These are phyloP conservation scores for Polymixis lichenea DNA, from an alignment of 2,888 invertebrate species.

Conservation along the genomic window DNA sequence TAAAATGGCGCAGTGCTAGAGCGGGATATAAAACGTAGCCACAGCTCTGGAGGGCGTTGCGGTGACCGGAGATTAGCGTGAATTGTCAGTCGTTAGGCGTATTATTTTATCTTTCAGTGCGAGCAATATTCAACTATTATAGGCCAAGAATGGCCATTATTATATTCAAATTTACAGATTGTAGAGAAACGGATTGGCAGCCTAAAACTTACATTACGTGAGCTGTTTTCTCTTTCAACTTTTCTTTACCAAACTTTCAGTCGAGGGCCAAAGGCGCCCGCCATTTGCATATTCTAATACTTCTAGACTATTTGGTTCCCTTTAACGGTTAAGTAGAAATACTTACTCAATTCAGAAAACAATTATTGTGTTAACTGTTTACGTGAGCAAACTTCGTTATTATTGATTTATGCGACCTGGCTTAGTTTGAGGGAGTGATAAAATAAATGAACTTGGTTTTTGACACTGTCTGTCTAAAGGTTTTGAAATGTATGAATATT, in stretches of 20 bases:
- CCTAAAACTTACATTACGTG: slow-evolving; percentile 7
- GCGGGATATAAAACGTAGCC: slow-evolving; percentile 52
- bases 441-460: slow-evolving; percentile 51
- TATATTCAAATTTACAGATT: slow-evolving; percentile 24
- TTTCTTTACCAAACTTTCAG: slow-evolving; percentile 49
- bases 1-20: slow-evolving; percentile 33
- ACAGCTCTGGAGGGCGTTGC: slow-evolving; percentile 63
- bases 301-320: slow-evolving; percentile 39
- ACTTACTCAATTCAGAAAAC: slow-evolving; percentile 38
- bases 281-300: slow-evolving; percentile 56
- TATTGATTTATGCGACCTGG: slow-evolving; percentile 57
- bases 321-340: slow-evolving; percentile 44
- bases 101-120: slow-evolving; percentile 46
- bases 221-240: slow-evolving; percentile 18
- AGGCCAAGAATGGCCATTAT: slow-evolving; percentile 9
- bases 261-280: slow-evolving; percentile 34
- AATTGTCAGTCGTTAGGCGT: slow-evolving; percentile 67
- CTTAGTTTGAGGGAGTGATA: slow-evolving; percentile 35
- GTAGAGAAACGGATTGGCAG: slow-evolving; percentile 13
- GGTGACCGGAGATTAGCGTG: slow-evolving; percentile 71
- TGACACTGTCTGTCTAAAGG: slow-evolving; percentile 26
- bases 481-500: slow-evolving; percentile 55
- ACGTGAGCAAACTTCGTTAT: slow-evolving; percentile 56
- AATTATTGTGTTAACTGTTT: slow-evolving; percentile 62
- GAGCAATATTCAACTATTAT: slow-evolving; percentile 28